Evolutionary conservation across 2,797 vertebrate genomes (phyloP).

Genomic region (Mergus octosetaceus): DNA sequence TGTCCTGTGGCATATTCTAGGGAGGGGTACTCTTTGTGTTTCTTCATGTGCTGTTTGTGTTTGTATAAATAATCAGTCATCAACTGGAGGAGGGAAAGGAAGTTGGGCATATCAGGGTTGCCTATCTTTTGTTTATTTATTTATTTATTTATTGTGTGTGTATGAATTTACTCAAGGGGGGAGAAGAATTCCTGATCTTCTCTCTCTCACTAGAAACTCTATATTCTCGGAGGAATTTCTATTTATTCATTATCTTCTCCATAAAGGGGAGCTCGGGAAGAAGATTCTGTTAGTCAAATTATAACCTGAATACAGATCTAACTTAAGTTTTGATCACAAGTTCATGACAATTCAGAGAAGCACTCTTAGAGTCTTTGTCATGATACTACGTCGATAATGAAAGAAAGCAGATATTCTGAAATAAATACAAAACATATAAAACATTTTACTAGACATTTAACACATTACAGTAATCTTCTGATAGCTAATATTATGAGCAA

Average conservation of each 20-base stretch:
- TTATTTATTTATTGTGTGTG: neutral
- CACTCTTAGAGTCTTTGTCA: neutral
- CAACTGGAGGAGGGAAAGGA: neutral
- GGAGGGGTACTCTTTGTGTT: neutral
- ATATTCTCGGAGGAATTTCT: neutral
- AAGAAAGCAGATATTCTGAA: neutral
- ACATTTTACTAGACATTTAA: neutral
- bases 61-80: neutral
- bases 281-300: neutral
- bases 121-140: neutral
- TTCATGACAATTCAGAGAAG: neutral
- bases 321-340: neutral
- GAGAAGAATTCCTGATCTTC: neutral
- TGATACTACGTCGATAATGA: neutral
- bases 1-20: neutral
- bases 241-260: neutral
- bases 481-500: neutral
- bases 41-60: neutral
- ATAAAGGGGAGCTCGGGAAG: neutral
- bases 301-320: neutral
- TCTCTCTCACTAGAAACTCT: neutral
- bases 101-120: neutral
- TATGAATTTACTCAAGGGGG: neutral
- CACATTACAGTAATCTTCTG: constrained; percentile 11
- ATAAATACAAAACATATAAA: constrained; percentile 25